phyloP scores from a whole-genome alignment of 1,140 invertebrate genomes.

The Caenorhabditis remanei region DNA sequence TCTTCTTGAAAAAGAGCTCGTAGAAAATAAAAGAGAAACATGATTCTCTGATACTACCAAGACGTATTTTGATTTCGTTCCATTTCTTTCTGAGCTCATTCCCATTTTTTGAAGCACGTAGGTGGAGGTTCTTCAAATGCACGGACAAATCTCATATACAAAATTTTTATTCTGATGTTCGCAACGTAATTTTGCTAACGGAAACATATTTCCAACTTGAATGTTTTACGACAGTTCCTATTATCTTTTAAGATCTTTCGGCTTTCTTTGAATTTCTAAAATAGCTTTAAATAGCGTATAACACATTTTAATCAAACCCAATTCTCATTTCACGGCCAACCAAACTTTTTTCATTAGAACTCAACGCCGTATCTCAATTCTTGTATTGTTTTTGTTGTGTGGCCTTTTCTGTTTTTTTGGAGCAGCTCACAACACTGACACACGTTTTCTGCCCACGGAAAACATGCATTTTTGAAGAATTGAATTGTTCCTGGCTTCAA shows the following conservation, averaged over 20 bases:
- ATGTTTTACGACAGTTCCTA: too few relatives aligned
- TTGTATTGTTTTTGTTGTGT: conserved; percentile 45
- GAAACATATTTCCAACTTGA: too few relatives aligned
- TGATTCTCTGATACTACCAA: conserved; percentile 13
- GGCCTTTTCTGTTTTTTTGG: background rate
- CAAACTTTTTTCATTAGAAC: conserved; percentile 28
- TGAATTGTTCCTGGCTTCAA: conserved; percentile 17
- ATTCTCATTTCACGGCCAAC: background rate
- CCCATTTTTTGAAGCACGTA: background rate
- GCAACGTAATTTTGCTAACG: too few relatives aligned
- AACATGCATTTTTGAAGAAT: conserved; percentile 52
- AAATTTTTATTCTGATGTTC: too few relatives aligned
- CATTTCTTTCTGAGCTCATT: conserved; percentile 14
- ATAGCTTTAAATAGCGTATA: too few relatives aligned
- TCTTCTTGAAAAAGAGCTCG: conserved; percentile 9
- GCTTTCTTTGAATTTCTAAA: too few relatives aligned
- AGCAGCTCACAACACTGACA: background rate
- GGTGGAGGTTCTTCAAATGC: background rate
- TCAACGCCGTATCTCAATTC: conserved; percentile 1
- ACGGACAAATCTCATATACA: too few relatives aligned
- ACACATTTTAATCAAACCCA: background rate
- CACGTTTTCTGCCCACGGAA: background rate
- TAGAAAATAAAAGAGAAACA: conserved; percentile 42
- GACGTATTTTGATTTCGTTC: background rate
- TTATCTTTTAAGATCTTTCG: too few relatives aligned